Percentiles rank a stretch among this genome's conserved stretches.
phyloP scores from a whole-genome alignment of 2,797 vertebrate species.

The Rhinichthys osculus region DNA sequence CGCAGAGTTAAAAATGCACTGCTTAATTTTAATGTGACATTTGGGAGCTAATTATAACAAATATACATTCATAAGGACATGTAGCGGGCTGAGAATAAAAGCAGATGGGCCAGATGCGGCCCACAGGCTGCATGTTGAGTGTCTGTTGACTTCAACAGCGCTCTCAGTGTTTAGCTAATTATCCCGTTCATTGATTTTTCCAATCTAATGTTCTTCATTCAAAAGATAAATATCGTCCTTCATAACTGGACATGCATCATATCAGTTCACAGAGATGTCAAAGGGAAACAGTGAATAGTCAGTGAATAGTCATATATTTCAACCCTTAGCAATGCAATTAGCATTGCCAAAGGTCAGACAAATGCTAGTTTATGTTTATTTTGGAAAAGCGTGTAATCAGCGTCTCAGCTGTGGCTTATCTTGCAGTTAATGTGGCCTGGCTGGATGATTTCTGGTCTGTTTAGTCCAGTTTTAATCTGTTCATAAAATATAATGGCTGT shows the following conservation, averaged over 20 bases:
- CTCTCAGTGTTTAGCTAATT: slow-evolving; percentile 23
- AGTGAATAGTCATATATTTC: not conserved
- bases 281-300: slow-evolving; percentile 4
- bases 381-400: not conserved
- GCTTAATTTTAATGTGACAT: slow-evolving; percentile 22
- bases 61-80: slow-evolving; percentile 16
- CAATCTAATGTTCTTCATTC: slow-evolving; percentile 29
- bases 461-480: slow-evolving; percentile 9
- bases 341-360: not conserved
- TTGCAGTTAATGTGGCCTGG: not conserved
- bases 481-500: not conserved
- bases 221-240: not conserved
- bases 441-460: not conserved
- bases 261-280: slow-evolving; percentile 5
- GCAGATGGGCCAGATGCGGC: not conserved
- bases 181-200: slow-evolving; percentile 29
- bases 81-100: not conserved
- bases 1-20: not conserved
- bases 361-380: slow-evolving; percentile 8
- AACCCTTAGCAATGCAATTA: not conserved
- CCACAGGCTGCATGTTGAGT: slow-evolving; percentile 15
- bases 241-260: slow-evolving; percentile 26
- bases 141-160: slow-evolving; percentile 15
- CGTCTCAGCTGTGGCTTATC: not conserved
- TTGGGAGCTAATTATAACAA: slow-evolving; percentile 6